phyloP scores from a whole-genome alignment of 2,113 vertebrate genomes.

The Lanius ludovicianus region DNA sequence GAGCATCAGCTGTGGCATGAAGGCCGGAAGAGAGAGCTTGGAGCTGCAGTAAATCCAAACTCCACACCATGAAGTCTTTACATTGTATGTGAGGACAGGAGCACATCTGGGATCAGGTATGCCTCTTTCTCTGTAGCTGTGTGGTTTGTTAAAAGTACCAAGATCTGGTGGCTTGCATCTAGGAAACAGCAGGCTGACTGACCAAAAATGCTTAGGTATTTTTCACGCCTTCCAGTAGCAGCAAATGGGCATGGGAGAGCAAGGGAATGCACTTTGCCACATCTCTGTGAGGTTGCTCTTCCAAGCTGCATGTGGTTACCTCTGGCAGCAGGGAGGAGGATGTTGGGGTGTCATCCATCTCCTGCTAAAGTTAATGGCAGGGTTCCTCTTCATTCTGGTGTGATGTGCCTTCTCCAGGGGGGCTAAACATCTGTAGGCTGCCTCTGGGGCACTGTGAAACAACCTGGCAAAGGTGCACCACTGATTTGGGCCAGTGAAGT shows the following conservation, averaged over 20 bases:
- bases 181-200: not conserved
- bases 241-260: not conserved
- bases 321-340: not conserved
- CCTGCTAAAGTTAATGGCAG: not conserved
- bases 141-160: not conserved
- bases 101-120: not conserved
- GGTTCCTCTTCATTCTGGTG: not conserved
- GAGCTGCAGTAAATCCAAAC: not conserved
- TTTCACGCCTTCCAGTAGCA: not conserved
- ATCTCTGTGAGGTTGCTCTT: not conserved
- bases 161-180: not conserved
- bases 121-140: not conserved
- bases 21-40: not conserved
- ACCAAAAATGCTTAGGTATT: not conserved
- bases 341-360: not conserved
- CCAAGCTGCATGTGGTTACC: not conserved
- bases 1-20: not conserved
- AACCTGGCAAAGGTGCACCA: not conserved
- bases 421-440: not conserved
- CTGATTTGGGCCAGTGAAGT: not conserved
- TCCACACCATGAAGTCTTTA: not conserved
- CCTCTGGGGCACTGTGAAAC: not conserved
- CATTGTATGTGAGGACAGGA: not conserved
- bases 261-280: not conserved
- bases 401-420: rapidly evolving